These are phyloP conservation scores for Hoplodrina ambigua DNA, from an alignment of 2,888 invertebrate genomes.

Conservation along the genomic window DNA sequence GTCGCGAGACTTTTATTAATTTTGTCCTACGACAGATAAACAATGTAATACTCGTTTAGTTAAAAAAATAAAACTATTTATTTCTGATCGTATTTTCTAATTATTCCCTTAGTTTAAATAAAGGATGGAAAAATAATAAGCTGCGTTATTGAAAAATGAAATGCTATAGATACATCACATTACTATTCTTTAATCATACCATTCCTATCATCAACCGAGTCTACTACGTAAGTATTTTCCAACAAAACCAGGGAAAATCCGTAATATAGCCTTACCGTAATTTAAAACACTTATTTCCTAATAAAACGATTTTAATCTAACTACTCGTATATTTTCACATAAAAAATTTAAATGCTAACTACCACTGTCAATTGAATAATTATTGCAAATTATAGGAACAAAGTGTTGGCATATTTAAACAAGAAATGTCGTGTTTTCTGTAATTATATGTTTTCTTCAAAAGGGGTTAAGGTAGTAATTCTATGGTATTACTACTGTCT, in stretches of 20 bases:
- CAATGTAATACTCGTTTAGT: too few species aligned
- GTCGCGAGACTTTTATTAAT: too few species aligned
- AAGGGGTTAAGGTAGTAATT: constrained; percentile 25
- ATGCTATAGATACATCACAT: too few species aligned
- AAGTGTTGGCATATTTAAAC: constrained; percentile 30
- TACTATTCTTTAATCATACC: too few species aligned
- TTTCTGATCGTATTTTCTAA: too few species aligned
- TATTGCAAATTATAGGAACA: constrained; percentile 39
- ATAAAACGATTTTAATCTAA: background rate
- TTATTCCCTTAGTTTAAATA: too few species aligned
- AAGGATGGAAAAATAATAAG: too few species aligned
- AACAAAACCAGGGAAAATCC: background rate
- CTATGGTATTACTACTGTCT: background rate
- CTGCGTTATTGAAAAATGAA: too few species aligned
- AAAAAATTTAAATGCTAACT: constrained; percentile 35
- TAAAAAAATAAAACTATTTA: too few species aligned
- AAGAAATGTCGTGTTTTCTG: constrained; percentile 28
- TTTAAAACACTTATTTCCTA: background rate
- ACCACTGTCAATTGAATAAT: constrained; percentile 49
- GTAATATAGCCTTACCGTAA: background rate
- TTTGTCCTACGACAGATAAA: too few species aligned
- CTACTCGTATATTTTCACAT: constrained; percentile 8
- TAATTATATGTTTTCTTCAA: constrained; percentile 32
- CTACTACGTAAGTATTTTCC: background rate
- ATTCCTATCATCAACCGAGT: too few species aligned